Base-by-base conservation (phyloP, 1,140 invertebrate species). In the Bacillus rossius region DNA sequence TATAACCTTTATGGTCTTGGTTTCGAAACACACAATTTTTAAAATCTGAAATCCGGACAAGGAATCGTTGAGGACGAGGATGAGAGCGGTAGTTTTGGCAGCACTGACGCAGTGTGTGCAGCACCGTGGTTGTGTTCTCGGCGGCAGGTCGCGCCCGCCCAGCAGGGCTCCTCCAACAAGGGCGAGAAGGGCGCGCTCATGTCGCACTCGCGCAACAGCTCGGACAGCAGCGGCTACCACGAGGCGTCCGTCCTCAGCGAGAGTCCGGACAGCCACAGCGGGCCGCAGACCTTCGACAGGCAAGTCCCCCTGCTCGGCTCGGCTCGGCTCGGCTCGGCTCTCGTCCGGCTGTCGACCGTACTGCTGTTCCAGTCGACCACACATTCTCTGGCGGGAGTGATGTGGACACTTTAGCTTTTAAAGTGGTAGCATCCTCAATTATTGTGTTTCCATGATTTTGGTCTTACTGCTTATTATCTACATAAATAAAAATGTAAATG, bases 201-300 rank as follows among this genome's bases (percentile, higher is more conserved):
- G 40, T 81, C 78, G 67, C 86, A 88, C 75, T 88, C 85, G 5
- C 76, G 86, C 53, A 87, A 87, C 64, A 87, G 84, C 70, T 87
- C 85, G 62, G 86, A 88, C 69, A 88, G 85, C 61, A 87, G 84
- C 53, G 87, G 86, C 1, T 88, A 88, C 67, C 86, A 88, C 68
- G 86, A 88, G 66, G 80, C 86, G 8, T 87, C 85, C 3, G 77
- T 87, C 8, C 73, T 87, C 48, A 85, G 85, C 62, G 83, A 85
- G 63, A 80, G 65, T 54, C 69, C 74, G 20, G 66, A 34, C 10
- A 34, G 29, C 29, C 29, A 34, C 10, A 34, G 29, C 29, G 29
- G 29, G 29, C 29, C 29, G 29, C 29, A 34, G 29, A 34, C 29
- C 29, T 34, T 34, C 29, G 29, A 34, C 29, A 34, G 29, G 29